Conservation (phyloP, 2,113 vertebrate genomes). For the Chlamydotis undulata region DNA sequence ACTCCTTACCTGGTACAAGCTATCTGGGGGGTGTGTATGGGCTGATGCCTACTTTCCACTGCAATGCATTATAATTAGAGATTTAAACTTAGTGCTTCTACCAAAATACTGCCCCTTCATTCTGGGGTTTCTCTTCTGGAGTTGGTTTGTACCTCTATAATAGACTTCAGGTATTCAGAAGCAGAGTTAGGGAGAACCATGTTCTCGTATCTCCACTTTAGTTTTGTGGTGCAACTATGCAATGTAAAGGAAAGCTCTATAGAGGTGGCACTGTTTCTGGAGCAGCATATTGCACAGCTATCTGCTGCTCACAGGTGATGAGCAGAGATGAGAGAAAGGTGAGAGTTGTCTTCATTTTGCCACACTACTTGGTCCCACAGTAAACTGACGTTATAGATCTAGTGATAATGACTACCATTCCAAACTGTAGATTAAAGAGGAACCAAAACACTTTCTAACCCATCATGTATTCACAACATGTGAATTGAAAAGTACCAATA, state of each 20-base stretch:
- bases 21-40: neutral
- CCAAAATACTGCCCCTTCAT: neutral
- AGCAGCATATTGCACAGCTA: neutral
- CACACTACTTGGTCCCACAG: neutral
- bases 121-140: neutral
- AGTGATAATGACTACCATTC: neutral
- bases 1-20: neutral
- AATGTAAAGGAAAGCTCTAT: neutral
- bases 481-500: conserved; percentile 76
- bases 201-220: neutral
- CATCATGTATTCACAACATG: neutral
- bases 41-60: neutral
- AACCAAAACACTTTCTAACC: neutral
- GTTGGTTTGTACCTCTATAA: conserved; percentile 14
- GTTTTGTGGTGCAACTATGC: conserved; percentile 11
- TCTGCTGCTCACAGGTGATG: neutral
- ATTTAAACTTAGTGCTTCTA: neutral
- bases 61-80: neutral
- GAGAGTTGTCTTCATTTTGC: neutral
- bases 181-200: neutral
- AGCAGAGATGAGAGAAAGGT: neutral
- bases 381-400: neutral
- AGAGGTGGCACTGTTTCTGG: neutral
- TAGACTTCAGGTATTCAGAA: neutral
- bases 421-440: neutral